Evolutionary conservation across 1,140 invertebrate species (phyloP).

Genomic region (Ceratosolen fusciceps): DNA sequence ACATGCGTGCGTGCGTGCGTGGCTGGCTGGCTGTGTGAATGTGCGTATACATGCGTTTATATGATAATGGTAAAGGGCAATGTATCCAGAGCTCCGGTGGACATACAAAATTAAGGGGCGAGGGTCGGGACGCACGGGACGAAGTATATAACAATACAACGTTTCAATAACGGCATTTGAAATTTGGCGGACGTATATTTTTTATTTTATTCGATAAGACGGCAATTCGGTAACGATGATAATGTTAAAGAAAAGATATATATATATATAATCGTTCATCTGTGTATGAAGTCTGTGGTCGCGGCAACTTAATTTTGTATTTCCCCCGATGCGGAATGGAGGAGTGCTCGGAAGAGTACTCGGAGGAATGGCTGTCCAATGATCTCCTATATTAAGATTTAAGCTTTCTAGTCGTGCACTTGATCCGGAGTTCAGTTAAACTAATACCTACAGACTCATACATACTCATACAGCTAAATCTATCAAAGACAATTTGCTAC

Average conservation of each 20-base stretch:
- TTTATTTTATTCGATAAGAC: too few relatives aligned
- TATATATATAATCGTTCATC: not conserved
- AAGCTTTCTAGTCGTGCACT: constrained; percentile 37
- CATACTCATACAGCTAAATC: constrained; percentile 44
- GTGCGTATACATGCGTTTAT: not conserved
- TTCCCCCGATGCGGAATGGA: too few relatives aligned
- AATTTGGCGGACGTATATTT: too few relatives aligned
- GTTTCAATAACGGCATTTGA: too few relatives aligned
- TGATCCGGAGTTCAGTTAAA: not conserved
- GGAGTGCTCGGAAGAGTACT: too few relatives aligned
- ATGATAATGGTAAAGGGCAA: not conserved
- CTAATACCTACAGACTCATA: not conserved
- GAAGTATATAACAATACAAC: too few relatives aligned
- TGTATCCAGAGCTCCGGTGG: constrained; percentile 12
- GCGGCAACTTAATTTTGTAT: constrained; percentile 24
- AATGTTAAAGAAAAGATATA: not conserved
- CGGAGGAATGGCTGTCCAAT: not conserved
- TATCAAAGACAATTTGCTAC: constrained; percentile 39
- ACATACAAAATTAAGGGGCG: constrained; percentile 29
- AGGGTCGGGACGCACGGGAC: not conserved
- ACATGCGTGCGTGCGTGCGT: too few relatives aligned
- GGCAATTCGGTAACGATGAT: too few relatives aligned
- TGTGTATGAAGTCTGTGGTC: constrained; percentile 3
- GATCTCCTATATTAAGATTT: constrained; percentile 29
- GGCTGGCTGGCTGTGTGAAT: too few relatives aligned